These are phyloP conservation scores for Limanda limanda DNA, from an alignment of 2,113 vertebrate species.

Conservation along the genomic window DNA sequence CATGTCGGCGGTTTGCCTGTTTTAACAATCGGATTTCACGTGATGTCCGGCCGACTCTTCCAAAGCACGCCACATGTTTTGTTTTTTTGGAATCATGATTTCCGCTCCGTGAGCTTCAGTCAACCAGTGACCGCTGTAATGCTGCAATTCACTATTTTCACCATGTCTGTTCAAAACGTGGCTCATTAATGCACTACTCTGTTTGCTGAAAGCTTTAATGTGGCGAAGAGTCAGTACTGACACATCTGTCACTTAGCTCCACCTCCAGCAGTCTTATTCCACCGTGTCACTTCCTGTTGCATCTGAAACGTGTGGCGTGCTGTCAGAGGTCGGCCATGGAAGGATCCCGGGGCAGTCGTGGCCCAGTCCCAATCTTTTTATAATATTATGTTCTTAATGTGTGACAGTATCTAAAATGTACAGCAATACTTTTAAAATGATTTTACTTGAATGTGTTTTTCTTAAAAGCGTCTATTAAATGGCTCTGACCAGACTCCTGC, in stretches of 20 bases:
- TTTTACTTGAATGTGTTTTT: conserved; percentile 35
- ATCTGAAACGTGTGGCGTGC: conserved; percentile 1
- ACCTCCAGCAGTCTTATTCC: too few species aligned
- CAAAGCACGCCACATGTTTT: background rate
- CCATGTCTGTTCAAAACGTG: background rate
- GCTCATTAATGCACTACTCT: background rate
- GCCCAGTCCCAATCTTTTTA: too few species aligned
- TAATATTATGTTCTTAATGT: conserved; percentile 12
- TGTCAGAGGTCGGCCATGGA: background rate
- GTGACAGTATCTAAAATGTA: conserved; percentile 54
- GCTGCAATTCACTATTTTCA: background rate
- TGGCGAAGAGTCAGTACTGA: too few species aligned
- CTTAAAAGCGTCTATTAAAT: conserved; percentile 61
- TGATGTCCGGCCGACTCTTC: background rate
- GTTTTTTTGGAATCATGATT: background rate
- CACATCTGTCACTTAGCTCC: too few species aligned
- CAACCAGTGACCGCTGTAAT: background rate
- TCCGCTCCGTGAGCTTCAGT: background rate
- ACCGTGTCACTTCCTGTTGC: background rate
- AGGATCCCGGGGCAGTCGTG: background rate
- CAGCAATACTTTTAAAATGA: conserved; percentile 43
- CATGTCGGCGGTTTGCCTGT: conserved; percentile 10
- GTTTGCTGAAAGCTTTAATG: background rate
- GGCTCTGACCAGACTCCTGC: conserved; percentile 11
- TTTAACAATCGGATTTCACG: background rate